Conservation (phyloP, 2,888 invertebrate species). For the Acanthacorydalis orientalis region DNA sequence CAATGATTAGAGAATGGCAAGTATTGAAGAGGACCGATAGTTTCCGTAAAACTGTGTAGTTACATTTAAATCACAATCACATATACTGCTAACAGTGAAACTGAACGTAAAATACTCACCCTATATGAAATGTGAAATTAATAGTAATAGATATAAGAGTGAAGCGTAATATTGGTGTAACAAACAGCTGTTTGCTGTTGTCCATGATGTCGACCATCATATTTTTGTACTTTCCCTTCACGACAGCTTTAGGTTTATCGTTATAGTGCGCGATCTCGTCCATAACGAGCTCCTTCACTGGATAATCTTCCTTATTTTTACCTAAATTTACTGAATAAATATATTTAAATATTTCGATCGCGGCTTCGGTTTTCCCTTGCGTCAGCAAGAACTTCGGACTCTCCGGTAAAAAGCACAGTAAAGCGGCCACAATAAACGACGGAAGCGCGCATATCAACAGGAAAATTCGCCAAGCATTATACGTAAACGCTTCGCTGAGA, state of each 20-base stretch:
- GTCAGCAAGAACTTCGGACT: conserved; percentile 79
- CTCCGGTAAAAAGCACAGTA: conserved; percentile 72
- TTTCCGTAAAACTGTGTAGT: no score
- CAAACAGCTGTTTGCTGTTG: conserved; percentile 67
- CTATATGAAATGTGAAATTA: conserved; percentile 87
- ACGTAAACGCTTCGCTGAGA: conserved; percentile 48
- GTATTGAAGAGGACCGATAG: no score
- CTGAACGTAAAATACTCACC: conserved; percentile 30
- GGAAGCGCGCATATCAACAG: conserved; percentile 76
- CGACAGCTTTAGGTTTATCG: conserved; percentile 27
- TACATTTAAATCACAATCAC: no score
- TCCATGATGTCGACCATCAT: conserved; percentile 64
- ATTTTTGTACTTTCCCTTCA: conserved; percentile 48
- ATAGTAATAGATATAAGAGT: conserved; percentile 73
- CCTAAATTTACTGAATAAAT: conserved; percentile 74
- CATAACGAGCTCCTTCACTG: conserved; percentile 51
- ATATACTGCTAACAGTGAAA: no score
- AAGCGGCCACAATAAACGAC: conserved; percentile 68
- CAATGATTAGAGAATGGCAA: no score
- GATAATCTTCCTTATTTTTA: conserved; percentile 53
- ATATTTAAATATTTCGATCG: conserved; percentile 61
- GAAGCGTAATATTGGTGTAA: conserved; percentile 65
- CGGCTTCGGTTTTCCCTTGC: conserved; percentile 62
- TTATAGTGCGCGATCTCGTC: conserved; percentile 31
- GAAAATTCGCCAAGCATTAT: conserved; percentile 88